A percentile compares a stretch with the other conserved stretches of the same genome.
Conservation (phyloP, 2,888 invertebrate species). For the Lycia hirtaria region DNA sequence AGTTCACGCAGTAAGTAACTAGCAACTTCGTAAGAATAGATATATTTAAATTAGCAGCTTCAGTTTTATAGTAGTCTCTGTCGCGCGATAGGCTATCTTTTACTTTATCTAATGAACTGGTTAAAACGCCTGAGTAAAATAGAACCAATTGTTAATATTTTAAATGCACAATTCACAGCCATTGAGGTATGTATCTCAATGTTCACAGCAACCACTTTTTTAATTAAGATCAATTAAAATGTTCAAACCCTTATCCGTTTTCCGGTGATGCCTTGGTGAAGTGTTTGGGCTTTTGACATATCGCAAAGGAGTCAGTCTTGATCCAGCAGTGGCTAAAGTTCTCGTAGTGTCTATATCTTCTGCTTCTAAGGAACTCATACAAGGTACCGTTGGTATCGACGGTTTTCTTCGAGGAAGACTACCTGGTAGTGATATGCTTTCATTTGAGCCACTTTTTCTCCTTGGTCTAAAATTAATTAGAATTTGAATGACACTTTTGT, state of each 20-base stretch:
- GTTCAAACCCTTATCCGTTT: constrained; percentile 67
- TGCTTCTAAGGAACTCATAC: constrained; percentile 79
- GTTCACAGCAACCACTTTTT: no score
- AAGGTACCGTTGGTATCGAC: constrained; percentile 79
- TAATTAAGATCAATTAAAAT: no score
- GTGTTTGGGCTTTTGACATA: constrained; percentile 78
- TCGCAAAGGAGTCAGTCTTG: constrained; percentile 77
- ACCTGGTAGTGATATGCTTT: constrained; percentile 87
- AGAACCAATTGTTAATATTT: no score
- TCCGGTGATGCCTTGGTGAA: constrained; percentile 82
- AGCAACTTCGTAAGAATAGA: no score
- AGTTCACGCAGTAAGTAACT: no score
- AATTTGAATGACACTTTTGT: neutral
- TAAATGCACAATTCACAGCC: no score
- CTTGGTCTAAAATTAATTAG: constrained; percentile 61
- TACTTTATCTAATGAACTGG: no score
- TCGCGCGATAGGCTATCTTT: no score
- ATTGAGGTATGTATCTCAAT: no score
- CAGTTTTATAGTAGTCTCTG: no score
- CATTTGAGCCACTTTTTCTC: constrained; percentile 83
- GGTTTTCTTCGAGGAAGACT: constrained; percentile 87
- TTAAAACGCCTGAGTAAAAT: no score
- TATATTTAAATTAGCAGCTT: no score
- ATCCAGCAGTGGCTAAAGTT: constrained; percentile 79
- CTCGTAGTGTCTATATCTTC: constrained; percentile 80